phyloP scores from a whole-genome alignment of 2,797 vertebrate genomes.

The Momotus momota region DNA sequence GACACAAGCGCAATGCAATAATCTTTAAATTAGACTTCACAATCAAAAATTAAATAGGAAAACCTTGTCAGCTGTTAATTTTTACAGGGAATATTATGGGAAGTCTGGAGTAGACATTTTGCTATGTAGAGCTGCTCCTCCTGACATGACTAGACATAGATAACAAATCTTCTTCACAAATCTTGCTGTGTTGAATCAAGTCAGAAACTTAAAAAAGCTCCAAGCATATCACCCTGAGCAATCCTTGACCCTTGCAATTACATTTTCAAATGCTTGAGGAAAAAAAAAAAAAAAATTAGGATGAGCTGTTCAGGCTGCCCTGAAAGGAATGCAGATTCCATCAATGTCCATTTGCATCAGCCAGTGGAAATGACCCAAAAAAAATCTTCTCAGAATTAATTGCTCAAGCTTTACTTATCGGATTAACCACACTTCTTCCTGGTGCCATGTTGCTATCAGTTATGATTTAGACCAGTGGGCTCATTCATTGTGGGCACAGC shows the following conservation, averaged over 20 bases:
- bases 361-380: slow-evolving; percentile 57
- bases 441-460: not conserved
- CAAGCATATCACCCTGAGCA: not conserved
- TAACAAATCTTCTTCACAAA: not conserved
- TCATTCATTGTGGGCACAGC: not conserved
- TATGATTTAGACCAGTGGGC: not conserved
- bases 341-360: slow-evolving; percentile 53
- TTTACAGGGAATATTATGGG: not conserved
- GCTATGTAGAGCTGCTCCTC: not conserved
- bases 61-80: not conserved
- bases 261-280: slow-evolving; percentile 2
- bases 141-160: not conserved
- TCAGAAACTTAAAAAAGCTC: slow-evolving; percentile 9
- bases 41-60: not conserved
- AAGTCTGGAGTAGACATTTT: not conserved
- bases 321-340: slow-evolving; percentile 56
- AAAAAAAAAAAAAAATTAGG: not conserved
- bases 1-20: not conserved
- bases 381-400: slow-evolving; percentile 17
- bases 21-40: not conserved
- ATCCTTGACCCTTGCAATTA: slow-evolving; percentile 13
- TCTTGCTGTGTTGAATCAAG: slow-evolving; percentile 20
- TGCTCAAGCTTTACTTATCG: not conserved
- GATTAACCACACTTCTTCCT: slow-evolving; percentile 9
- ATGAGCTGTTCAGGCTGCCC: slow-evolving; percentile 34